Conservation (phyloP, 1,140 invertebrate species). For the Latrodectus geometricus region DNA sequence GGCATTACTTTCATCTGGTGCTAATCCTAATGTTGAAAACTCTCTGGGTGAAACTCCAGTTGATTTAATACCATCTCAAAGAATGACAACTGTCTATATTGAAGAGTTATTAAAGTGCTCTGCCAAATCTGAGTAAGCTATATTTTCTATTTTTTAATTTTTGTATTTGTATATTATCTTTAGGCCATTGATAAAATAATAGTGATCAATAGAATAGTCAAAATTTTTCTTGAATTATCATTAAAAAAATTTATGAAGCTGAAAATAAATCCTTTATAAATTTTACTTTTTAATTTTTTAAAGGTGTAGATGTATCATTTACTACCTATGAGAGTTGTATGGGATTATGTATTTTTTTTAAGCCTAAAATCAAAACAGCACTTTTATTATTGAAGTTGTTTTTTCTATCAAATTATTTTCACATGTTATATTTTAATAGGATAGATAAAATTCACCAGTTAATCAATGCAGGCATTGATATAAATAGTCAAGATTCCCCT, state of each 20-base stretch:
- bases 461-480: slow-evolving; percentile 73
- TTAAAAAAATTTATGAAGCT: too few species aligned
- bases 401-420: neutral
- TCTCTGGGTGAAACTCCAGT: slow-evolving; percentile 73
- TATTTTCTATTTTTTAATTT: too few species aligned
- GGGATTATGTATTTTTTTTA: too few species aligned
- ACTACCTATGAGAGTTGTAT: too few species aligned
- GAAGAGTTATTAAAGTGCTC: slow-evolving; percentile 76
- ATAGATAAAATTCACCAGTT: slow-evolving; percentile 68
- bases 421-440: slow-evolving; percentile 62
- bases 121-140: slow-evolving; percentile 75
- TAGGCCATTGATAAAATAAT: too few species aligned
- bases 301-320: too few species aligned
- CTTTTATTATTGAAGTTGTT: neutral
- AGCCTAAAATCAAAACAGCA: too few species aligned
- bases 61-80: slow-evolving; percentile 72
- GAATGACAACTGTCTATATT: slow-evolving; percentile 74
- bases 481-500: slow-evolving; percentile 75
- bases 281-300: too few species aligned
- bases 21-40: slow-evolving; percentile 75
- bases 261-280: too few species aligned
- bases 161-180: too few species aligned
- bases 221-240: too few species aligned
- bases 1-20: slow-evolving; percentile 74
- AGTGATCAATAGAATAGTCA: too few species aligned